Conservation (phyloP, 2,113 vertebrate genomes). For the Tupaia chinensis region DNA sequence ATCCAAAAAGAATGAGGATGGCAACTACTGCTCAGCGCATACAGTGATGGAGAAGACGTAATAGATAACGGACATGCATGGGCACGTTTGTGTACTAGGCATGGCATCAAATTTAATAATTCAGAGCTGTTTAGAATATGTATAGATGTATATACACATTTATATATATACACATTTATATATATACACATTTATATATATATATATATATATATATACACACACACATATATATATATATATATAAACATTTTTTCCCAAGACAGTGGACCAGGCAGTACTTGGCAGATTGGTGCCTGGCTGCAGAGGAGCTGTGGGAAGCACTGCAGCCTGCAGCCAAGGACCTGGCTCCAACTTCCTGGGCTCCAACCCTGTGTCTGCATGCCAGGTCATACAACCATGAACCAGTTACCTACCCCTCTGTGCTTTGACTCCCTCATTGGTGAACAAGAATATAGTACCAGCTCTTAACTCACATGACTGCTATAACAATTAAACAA, state of each 20-base stretch:
- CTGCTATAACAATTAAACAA: not conserved
- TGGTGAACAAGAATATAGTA: fast-evolving
- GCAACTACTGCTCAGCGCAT: too few relatives aligned
- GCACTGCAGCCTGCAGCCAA: not conserved
- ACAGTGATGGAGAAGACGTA: not conserved
- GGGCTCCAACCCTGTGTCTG: not conserved
- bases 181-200: too few relatives aligned
- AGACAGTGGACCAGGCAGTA: not conserved
- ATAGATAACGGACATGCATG: too few relatives aligned
- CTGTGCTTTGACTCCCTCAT: not conserved
- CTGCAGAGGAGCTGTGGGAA: not conserved
- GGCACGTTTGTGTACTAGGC: not conserved
- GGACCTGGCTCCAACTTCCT: not conserved
- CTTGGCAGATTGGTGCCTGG: not conserved
- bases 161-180: too few relatives aligned
- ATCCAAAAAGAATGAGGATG: not conserved
- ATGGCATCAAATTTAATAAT: not conserved
- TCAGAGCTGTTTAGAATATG: not conserved
- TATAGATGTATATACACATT: too few relatives aligned
- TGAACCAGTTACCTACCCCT: fast-evolving
- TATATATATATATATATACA: too few relatives aligned
- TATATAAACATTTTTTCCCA: not conserved
- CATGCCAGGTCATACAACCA: fast-evolving
- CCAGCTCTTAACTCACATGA: not conserved
- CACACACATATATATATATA: too few relatives aligned